Evolutionary conservation across 2,113 vertebrate species (phyloP).

Genomic region (Euleptes europaea): DNA sequence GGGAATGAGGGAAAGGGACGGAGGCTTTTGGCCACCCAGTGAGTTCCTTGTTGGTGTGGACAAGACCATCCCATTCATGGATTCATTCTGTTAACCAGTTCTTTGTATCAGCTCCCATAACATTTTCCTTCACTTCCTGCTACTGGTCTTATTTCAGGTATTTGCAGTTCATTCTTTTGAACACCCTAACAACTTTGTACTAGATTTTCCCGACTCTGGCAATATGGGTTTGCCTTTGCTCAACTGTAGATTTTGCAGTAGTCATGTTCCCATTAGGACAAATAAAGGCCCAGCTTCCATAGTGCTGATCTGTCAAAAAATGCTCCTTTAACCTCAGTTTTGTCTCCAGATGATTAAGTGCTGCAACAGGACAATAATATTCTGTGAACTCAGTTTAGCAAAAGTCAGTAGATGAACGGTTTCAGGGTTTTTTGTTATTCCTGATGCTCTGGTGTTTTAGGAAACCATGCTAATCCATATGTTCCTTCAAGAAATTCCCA

Average conservation of each 20-base stretch:
- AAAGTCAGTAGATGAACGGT: constrained; percentile 8
- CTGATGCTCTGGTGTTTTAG: constrained; percentile 15
- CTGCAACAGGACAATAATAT: not conserved
- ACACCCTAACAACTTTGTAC: not conserved
- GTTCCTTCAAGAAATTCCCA: not conserved
- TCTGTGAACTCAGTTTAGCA: not conserved
- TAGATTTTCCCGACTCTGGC: not conserved
- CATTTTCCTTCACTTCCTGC: not conserved
- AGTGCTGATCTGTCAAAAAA: constrained; percentile 16
- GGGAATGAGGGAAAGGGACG: too few relatives aligned
- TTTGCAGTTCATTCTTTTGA: not conserved
- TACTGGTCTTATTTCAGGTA: not conserved
- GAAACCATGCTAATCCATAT: constrained; percentile 44
- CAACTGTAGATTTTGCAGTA: not conserved
- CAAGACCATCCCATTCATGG: not conserved
- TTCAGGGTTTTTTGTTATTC: not conserved
- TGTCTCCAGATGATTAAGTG: constrained; percentile 19
- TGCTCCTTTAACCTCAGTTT: constrained; percentile 18
- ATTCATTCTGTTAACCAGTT: not conserved
- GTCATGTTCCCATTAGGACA: constrained; percentile 16
- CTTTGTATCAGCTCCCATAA: not conserved
- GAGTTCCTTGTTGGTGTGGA: not conserved
- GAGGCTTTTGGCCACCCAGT: not conserved
- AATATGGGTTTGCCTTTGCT: not conserved
- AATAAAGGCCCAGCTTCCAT: not conserved